phyloP scores from a whole-genome alignment of 2,113 vertebrate species.

The Neofelis nebulosa region DNA sequence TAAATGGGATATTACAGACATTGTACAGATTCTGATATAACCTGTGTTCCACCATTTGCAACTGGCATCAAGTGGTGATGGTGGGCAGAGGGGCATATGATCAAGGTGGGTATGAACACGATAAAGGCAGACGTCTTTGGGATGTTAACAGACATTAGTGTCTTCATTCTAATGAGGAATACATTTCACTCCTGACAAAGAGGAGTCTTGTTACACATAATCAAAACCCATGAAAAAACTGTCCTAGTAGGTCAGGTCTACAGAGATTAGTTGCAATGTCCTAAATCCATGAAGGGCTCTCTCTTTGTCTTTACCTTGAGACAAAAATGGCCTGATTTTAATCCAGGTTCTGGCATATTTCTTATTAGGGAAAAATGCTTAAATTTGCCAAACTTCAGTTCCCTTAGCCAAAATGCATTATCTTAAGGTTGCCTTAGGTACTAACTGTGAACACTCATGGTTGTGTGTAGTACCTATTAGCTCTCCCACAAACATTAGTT shows the following conservation, averaged over 20 bases:
- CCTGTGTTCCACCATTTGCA: not conserved
- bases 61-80: not conserved
- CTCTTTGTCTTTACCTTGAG: not conserved
- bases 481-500: not conserved
- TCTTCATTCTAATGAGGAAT: not conserved
- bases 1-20: not conserved
- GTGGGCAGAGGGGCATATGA: not conserved
- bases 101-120: accelerated
- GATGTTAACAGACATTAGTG: not conserved
- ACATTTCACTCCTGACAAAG: not conserved
- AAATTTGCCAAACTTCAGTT: not conserved
- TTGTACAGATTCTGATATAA: not conserved
- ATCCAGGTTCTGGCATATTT: not conserved
- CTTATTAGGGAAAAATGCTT: not conserved
- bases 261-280: not conserved
- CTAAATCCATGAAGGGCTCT: not conserved
- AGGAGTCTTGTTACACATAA: not conserved
- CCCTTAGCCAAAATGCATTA: not conserved
- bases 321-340: not conserved
- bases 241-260: not conserved
- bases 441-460: not conserved
- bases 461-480: not conserved
- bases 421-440: not conserved
- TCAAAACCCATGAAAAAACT: not conserved
- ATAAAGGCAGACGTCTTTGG: not conserved